Conservation (phyloP, 1,140 invertebrate species). For the Oppia nitens region DNA sequence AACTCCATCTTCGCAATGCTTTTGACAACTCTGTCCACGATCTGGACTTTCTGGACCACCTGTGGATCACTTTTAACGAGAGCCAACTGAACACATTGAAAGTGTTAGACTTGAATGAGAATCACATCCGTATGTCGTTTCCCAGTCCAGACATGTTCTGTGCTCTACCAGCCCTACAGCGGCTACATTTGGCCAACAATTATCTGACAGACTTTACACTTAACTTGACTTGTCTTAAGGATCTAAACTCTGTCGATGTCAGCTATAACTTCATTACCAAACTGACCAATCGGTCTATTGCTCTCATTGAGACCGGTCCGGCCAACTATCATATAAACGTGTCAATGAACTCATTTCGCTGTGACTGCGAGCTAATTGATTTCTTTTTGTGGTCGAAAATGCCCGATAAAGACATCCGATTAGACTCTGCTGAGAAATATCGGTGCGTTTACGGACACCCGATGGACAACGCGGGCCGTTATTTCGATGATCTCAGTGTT, state of each 20-base stretch:
- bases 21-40: constrained; percentile 39
- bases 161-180: constrained; percentile 42
- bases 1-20: constrained; percentile 54
- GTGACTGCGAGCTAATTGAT: constrained; percentile 41
- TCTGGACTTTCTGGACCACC: constrained; percentile 24
- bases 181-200: constrained; percentile 52
- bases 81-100: constrained; percentile 44
- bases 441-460: constrained; percentile 22
- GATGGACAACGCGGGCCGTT: constrained; percentile 18
- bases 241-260: constrained; percentile 48
- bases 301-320: constrained; percentile 38
- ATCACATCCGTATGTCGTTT: constrained; percentile 49
- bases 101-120: constrained; percentile 58
- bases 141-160: constrained; percentile 49
- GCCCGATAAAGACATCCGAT: constrained; percentile 39
- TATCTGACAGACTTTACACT: constrained; percentile 39
- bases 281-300: constrained; percentile 39
- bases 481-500: neutral
- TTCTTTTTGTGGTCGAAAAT: constrained; percentile 44
- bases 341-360: constrained; percentile 45
- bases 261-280: constrained; percentile 46
- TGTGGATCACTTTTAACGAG: constrained; percentile 53
- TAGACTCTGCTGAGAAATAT: constrained; percentile 39
- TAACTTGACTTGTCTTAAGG: constrained; percentile 44
- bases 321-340: constrained; percentile 43